A percentile compares a stretch with the other conserved stretches of the same genome.
Conservation (phyloP, 2,113 vertebrate genomes). For the Lophotis ruficrista region DNA sequence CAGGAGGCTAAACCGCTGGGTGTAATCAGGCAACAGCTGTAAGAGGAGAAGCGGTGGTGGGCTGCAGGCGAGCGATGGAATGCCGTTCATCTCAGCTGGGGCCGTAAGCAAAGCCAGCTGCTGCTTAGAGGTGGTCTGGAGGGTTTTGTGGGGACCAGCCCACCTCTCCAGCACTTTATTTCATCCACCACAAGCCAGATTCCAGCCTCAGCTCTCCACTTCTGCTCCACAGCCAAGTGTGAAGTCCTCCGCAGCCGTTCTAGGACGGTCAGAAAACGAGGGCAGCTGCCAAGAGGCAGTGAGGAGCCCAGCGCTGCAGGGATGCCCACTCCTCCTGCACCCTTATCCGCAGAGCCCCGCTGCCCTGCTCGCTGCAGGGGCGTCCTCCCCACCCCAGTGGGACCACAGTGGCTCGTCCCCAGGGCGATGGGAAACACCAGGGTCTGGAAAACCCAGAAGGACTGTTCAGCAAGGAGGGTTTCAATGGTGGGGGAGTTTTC, state of each 20-base stretch:
- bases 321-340: fast-evolving
- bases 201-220: background rate
- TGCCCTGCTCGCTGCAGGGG: fast-evolving
- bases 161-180: background rate
- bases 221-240: background rate
- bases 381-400: background rate
- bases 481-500: background rate
- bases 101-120: background rate
- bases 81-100: background rate
- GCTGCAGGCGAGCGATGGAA: background rate
- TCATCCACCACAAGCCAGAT: background rate
- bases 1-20: background rate
- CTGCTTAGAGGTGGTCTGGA: background rate
- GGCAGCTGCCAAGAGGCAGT: background rate
- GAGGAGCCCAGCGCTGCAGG: background rate
- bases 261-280: background rate
- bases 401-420: fast-evolving
- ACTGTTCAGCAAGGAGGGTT: background rate
- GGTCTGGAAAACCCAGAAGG: background rate
- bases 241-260: background rate
- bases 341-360: fast-evolving
- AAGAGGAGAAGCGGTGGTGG: background rate
- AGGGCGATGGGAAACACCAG: background rate
- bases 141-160: background rate
- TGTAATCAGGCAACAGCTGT: background rate